Conservation (phyloP, 2,113 vertebrate species). For the Cinclus mexicanus region DNA sequence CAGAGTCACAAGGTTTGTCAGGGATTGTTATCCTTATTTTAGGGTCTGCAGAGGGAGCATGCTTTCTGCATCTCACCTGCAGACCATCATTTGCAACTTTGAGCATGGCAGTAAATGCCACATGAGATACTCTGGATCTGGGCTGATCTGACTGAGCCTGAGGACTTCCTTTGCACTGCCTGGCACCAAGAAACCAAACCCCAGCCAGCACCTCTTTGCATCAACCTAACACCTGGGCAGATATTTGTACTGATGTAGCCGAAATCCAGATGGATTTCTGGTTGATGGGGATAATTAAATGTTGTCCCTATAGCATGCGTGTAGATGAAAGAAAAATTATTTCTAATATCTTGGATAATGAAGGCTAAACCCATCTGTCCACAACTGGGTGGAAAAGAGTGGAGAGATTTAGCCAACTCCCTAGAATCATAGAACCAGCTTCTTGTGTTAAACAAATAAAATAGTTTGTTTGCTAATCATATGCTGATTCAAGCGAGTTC, state of each 20-base stretch:
- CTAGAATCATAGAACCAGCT: background rate
- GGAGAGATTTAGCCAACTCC: background rate
- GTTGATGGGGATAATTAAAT: background rate
- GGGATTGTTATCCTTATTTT: background rate
- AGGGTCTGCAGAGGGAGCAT: background rate
- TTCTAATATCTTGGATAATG: background rate
- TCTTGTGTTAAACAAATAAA: background rate
- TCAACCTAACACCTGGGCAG: background rate
- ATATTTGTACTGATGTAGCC: background rate
- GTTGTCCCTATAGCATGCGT: background rate
- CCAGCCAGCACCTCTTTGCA: background rate
- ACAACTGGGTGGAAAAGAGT: background rate
- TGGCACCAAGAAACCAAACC: background rate
- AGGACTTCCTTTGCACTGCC: background rate
- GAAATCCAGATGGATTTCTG: background rate
- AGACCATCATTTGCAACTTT: background rate
- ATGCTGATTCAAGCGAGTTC: background rate
- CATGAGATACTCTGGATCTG: background rate
- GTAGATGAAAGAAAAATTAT: background rate
- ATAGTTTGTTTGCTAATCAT: background rate
- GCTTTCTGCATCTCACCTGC: background rate
- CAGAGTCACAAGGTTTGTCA: background rate
- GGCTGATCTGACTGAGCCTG: background rate
- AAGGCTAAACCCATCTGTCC: background rate
- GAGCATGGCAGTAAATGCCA: background rate